These are phyloP conservation scores for Andrena marginata DNA, from an alignment of 2,888 invertebrate species.

Conservation along the genomic window DNA sequence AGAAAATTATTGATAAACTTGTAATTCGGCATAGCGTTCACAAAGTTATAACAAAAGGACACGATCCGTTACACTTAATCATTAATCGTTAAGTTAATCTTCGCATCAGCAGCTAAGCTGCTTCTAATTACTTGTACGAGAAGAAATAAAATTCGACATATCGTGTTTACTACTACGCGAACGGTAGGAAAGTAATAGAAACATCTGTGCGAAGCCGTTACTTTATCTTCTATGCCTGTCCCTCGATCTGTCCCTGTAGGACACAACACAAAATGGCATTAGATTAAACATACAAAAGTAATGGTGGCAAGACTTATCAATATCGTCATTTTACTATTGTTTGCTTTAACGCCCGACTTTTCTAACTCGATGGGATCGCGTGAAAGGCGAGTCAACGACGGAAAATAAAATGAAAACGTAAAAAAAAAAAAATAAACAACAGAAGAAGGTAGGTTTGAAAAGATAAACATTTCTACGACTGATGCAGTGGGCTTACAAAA, in stretches of 20 bases:
- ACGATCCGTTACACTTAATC: constrained; percentile 34
- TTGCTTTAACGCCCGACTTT: not conserved
- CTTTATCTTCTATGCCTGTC: constrained; percentile 83
- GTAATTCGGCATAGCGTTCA: constrained; percentile 32
- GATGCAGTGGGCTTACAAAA: constrained; percentile 70
- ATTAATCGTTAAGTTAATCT: constrained; percentile 40
- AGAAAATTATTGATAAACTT: constrained; percentile 39
- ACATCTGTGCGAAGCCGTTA: constrained; percentile 75
- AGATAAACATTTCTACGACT: constrained; percentile 69
- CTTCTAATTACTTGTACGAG: constrained; percentile 17
- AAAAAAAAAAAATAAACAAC: constrained; percentile 45
- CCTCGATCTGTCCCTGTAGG: constrained; percentile 83
- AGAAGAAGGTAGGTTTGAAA: constrained; percentile 20
- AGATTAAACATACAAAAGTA: constrained; percentile 48
- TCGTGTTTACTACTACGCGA: constrained; percentile 54
- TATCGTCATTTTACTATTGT: constrained; percentile 38
- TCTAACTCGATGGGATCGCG: not conserved
- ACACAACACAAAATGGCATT: constrained; percentile 79
- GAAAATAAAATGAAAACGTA: constrained; percentile 31
- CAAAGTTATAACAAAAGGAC: constrained; percentile 34
- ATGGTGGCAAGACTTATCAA: constrained; percentile 38
- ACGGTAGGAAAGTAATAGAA: constrained; percentile 68
- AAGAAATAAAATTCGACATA: constrained; percentile 43
- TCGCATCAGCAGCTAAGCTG: constrained; percentile 22
- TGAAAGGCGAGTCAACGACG: constrained; percentile 5